phyloP scores from a whole-genome alignment of 2,888 invertebrate species.

The Drosophila pegasa region DNA sequence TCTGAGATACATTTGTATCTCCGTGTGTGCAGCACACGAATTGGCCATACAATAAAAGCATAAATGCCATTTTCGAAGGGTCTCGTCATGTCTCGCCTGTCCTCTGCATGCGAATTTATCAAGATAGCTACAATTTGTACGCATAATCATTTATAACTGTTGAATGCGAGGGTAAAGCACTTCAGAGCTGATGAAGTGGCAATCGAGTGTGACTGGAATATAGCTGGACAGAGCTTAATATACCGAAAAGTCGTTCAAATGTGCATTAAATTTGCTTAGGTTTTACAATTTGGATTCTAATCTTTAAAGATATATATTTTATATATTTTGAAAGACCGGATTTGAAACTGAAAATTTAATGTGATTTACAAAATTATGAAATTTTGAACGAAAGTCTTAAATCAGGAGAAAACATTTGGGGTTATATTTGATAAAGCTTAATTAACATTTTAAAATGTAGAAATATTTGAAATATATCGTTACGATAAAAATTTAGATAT shows the following conservation, averaged over 20 bases:
- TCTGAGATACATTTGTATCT: constrained; percentile 37
- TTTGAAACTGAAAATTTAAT: no score
- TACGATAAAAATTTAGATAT: no score
- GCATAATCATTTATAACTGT: constrained; percentile 66
- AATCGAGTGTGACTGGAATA: constrained; percentile 25
- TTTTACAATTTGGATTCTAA: no score
- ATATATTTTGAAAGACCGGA: no score
- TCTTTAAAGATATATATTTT: no score
- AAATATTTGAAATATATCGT: no score
- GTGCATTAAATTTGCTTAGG: background rate
- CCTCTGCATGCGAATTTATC: constrained; percentile 57
- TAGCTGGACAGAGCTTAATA: background rate
- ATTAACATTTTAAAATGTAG: no score
- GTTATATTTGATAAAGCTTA: no score
- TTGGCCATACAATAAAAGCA: constrained; percentile 17
- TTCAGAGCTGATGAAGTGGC: constrained; percentile 13
- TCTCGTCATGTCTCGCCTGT: constrained; percentile 12
- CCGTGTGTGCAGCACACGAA: background rate
- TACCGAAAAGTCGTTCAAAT: background rate
- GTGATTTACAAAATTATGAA: background rate
- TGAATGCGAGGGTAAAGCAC: constrained; percentile 43
- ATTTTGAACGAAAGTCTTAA: background rate
- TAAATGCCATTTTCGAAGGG: constrained; percentile 26
- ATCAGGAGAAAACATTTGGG: background rate
- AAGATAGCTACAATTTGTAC: constrained; percentile 60